Percentiles rank a stretch among this genome's conserved stretches.
phyloP scores from a whole-genome alignment of 2,888 invertebrate species.

The Blastobasis adustella region DNA sequence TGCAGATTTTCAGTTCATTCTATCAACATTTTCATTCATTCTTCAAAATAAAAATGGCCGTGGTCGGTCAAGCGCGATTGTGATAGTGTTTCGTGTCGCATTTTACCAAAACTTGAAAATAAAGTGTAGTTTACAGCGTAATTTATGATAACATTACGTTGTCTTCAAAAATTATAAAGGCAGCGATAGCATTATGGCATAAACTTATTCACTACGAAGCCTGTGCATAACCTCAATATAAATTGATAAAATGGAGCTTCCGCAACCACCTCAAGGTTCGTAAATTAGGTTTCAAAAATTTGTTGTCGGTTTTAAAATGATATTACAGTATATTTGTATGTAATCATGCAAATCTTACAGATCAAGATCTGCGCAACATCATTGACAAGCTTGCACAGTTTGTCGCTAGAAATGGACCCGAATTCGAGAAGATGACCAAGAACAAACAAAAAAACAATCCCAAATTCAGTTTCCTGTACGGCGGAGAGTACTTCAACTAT shows the following conservation, averaged over 20 bases:
- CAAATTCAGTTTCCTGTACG: slow-evolving; percentile 97
- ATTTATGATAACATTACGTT: too few relatives aligned
- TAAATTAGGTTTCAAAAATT: not conserved
- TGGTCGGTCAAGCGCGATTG: too few relatives aligned
- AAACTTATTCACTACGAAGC: not conserved
- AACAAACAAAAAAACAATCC: slow-evolving; percentile 98
- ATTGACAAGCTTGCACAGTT: slow-evolving; percentile 99
- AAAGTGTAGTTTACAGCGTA: too few relatives aligned
- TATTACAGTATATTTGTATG: not conserved
- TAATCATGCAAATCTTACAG: slow-evolving; percentile 51
- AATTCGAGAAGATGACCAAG: slow-evolving; percentile 99
- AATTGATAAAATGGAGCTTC: slow-evolving; percentile 60
- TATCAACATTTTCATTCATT: too few relatives aligned
- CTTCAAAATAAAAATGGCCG: too few relatives aligned
- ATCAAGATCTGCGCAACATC: slow-evolving; percentile 95
- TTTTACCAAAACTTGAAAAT: too few relatives aligned
- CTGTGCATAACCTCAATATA: slow-evolving; percentile 47
- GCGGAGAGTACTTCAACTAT: slow-evolving; percentile 96
- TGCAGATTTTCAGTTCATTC: too few relatives aligned
- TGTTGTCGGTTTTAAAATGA: not conserved
- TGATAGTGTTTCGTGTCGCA: too few relatives aligned
- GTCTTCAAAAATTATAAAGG: too few relatives aligned
- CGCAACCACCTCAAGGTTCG: slow-evolving; percentile 78
- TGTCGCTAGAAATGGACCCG: slow-evolving; percentile 99
- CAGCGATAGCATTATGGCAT: too few relatives aligned